A percentile compares a stretch with the other conserved stretches of the same genome.
Conservation (phyloP, 92 coral and sea anemone genomes). For the Heliopora coerulea region DNA sequence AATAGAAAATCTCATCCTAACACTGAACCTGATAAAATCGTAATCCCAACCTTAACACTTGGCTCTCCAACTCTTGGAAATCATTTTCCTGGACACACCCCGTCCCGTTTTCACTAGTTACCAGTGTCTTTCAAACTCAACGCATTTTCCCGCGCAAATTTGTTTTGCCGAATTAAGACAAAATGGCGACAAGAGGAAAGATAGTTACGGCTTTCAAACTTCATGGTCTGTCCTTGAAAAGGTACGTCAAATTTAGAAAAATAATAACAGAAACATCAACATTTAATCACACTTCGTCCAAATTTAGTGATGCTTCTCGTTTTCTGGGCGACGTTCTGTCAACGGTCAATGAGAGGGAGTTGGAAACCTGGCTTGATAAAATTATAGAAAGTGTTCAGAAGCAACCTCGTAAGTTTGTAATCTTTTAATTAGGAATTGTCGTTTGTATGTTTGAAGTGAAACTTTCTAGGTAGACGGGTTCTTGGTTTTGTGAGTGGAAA, state of each 20-base stretch:
- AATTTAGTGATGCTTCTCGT: constrained; percentile 69
- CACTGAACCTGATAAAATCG: no score
- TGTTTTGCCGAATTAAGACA: background rate
- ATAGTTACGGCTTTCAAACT: constrained; percentile 78
- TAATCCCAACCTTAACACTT: no score
- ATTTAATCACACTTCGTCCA: background rate
- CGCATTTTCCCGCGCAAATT: constrained; percentile 70
- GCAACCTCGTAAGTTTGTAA: constrained; percentile 59
- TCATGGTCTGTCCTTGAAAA: constrained; percentile 86
- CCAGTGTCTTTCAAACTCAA: no score
- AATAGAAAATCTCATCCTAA: no score
- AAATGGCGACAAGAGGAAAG: constrained; percentile 81
- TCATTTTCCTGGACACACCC: no score
- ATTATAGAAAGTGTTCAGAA: constrained; percentile 91
- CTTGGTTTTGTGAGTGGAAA: no score
- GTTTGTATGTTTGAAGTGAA: background rate
- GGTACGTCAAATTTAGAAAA: background rate
- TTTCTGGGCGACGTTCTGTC: constrained; percentile 84
- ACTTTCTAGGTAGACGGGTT: background rate
- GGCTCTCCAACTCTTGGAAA: no score
- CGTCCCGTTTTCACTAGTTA: no score
- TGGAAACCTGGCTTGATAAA: constrained; percentile 89
- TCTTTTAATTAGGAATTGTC: background rate
- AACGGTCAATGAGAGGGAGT: constrained; percentile 72
- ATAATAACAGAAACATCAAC: background rate